Conservation (phyloP, 2,113 vertebrate genomes). For the Tiliqua scincoides region DNA sequence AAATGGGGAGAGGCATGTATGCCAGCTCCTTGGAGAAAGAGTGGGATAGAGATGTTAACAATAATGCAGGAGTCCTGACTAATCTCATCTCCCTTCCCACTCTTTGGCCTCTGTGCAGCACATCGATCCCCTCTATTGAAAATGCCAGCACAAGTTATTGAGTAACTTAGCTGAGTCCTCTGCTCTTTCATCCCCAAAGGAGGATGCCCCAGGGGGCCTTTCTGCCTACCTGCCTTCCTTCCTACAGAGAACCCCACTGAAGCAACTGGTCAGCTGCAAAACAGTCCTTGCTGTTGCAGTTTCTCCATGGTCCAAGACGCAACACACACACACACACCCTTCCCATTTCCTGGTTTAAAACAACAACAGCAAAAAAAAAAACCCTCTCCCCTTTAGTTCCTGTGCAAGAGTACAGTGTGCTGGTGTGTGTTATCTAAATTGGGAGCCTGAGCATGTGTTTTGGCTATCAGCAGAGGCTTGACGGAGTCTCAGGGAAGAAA, state of each 20-base stretch:
- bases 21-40: no score
- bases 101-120: rapidly evolving
- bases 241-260: background rate
- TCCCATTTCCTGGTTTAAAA: slow-evolving; percentile 36
- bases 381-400: slow-evolving; percentile 38
- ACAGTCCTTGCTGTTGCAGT: slow-evolving; percentile 43
- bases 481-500: slow-evolving; percentile 11
- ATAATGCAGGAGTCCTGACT: background rate
- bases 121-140: rapidly evolving
- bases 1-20: no score
- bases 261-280: background rate
- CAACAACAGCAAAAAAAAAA: background rate
- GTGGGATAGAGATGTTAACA: no score
- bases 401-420: slow-evolving; percentile 43
- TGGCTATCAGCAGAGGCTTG: slow-evolving; percentile 11
- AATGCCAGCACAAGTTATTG: rapidly evolving
- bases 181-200: slow-evolving; percentile 24
- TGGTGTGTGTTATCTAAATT: slow-evolving; percentile 47
- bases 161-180: background rate
- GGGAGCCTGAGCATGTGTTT: slow-evolving; percentile 55
- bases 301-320: slow-evolving; percentile 55
- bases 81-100: rapidly evolving
- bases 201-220: background rate
- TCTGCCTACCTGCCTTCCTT: background rate
- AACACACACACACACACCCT: slow-evolving; percentile 1